Percentiles rank a stretch among this genome's conserved stretches.
Evolutionary conservation across 2,888 invertebrate species (phyloP).

Genomic region (Acanthosepion esculentum): DNA sequence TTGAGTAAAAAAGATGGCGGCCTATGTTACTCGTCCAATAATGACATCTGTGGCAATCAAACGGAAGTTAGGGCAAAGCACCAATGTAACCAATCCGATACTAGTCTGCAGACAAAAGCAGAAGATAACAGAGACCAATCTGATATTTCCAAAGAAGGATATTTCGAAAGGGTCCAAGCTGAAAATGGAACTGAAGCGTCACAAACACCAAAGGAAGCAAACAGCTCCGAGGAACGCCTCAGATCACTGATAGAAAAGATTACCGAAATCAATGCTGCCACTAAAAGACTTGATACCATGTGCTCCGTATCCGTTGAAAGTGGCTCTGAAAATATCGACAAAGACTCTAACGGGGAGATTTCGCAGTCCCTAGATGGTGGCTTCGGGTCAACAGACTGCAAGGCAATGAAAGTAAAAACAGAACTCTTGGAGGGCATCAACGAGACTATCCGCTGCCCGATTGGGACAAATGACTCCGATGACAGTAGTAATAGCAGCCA

Average conservation of each 20-base stretch:
- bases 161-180: too few relatives aligned
- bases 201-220: background rate
- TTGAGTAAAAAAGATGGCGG: background rate
- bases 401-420: background rate
- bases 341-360: too few relatives aligned
- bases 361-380: background rate
- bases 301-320: background rate
- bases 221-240: background rate
- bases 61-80: background rate
- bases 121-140: background rate
- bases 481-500: background rate
- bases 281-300: background rate
- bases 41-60: background rate
- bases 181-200: background rate
- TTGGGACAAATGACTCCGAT: background rate
- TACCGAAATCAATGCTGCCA: background rate
- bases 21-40: background rate
- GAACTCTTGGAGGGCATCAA: background rate
- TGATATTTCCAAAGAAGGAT: too few relatives aligned
- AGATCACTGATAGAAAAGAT: background rate
- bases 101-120: background rate
- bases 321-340: background rate
- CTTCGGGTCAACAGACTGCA: background rate
- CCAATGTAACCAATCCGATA: background rate
- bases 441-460: background rate